Conservation (phyloP, 2,888 invertebrate species). For the Prosapia bicincta region DNA sequence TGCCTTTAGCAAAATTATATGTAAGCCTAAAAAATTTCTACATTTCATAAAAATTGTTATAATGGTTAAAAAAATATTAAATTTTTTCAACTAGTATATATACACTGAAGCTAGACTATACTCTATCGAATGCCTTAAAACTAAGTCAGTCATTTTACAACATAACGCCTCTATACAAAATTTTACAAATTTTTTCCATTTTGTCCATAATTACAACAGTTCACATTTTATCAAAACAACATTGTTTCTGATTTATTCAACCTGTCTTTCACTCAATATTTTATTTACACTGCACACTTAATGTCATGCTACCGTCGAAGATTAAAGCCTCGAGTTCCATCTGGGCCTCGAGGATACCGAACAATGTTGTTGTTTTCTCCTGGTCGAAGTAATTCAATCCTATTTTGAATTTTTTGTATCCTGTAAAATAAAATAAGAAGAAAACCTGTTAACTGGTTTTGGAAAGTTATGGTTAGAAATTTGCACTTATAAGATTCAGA, state of each 20-base stretch:
- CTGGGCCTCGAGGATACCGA: constrained; percentile 74
- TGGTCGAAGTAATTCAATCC: constrained; percentile 41
- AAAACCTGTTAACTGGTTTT: too few relatives aligned
- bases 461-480: too few relatives aligned
- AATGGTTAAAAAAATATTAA: too few relatives aligned
- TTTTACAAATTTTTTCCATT: background rate
- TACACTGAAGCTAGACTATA: background rate
- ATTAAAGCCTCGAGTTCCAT: constrained; percentile 69
- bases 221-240: background rate
- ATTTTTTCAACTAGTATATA: too few relatives aligned
- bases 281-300: background rate
- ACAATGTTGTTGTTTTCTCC: constrained; percentile 55
- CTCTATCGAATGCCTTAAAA: background rate
- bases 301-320: constrained; percentile 59
- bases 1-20: too few relatives aligned
- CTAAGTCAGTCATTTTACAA: background rate
- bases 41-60: too few relatives aligned
- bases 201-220: background rate
- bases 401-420: constrained; percentile 4
- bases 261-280: too few relatives aligned
- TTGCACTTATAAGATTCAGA: too few relatives aligned
- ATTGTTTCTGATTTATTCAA: background rate
- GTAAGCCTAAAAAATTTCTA: too few relatives aligned
- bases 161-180: background rate
- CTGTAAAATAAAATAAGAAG: background rate